These are phyloP conservation scores for human DNA, from an alignment of 2,113 vertebrate species.

Conservation along the genomic window GRCh38 chr4:79318001-79318500, in stretches of 20 bases:
- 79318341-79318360: not conserved
- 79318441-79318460: not conserved
- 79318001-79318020: not conserved
- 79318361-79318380: not conserved
- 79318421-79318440: not conserved
- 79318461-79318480: not conserved
- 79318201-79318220: slow-evolving; percentile 25
- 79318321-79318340: not conserved
- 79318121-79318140: not conserved
- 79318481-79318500: not conserved
- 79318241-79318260: not conserved
- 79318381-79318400: not conserved
- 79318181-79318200: not conserved
- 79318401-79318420: not conserved
- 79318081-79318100: not conserved
- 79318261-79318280: slow-evolving; percentile 15
- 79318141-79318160: slow-evolving; percentile 19
- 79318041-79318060: not conserved
- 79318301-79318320: not conserved
- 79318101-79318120: slow-evolving; percentile 20
- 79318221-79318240: slow-evolving; percentile 1
- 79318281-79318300: not conserved
- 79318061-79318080: not conserved
- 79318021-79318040: not conserved
- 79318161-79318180: not conserved